Evolutionary conservation across 2,113 vertebrate genomes (phyloP).

Genomic region (Eupsittula cactorum): DNA sequence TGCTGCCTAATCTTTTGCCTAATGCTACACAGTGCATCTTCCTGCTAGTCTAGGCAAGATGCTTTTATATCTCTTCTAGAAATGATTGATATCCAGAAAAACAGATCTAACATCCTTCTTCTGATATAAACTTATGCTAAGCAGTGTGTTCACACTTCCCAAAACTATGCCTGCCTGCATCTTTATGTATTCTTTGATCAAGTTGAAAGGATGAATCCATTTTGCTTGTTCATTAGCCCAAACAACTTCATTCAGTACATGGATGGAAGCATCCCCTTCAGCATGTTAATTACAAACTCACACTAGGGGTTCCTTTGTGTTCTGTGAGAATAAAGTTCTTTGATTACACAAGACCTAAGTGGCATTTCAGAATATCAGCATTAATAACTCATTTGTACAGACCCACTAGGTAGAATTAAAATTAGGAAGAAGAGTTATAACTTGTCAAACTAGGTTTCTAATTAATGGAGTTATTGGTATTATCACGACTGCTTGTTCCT

Average conservation of each 20-base stretch:
- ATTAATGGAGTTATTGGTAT: conserved; percentile 47
- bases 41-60: not conserved
- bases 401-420: conserved; percentile 67
- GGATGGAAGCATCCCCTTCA: conserved; percentile 60
- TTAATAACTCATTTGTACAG: conserved; percentile 74
- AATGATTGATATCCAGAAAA: conserved; percentile 40
- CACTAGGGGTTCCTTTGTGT: conserved; percentile 67
- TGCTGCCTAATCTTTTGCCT: not conserved
- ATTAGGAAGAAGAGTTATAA: conserved; percentile 65
- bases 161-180: conserved; percentile 50
- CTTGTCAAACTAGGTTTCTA: conserved; percentile 63
- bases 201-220: conserved; percentile 53
- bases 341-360: conserved; percentile 73
- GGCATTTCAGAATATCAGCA: conserved; percentile 68
- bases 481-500: not conserved
- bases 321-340: conserved; percentile 71
- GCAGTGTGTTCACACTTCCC: conserved; percentile 40
- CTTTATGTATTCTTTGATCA: conserved; percentile 68
- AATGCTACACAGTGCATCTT: not conserved
- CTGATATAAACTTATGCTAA: conserved; percentile 66
- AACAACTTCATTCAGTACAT: conserved; percentile 38
- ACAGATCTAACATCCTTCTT: conserved; percentile 20
- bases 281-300: conserved; percentile 67
- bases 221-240: conserved; percentile 67
- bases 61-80: conserved; percentile 8